Percentiles rank a stretch among this genome's conserved stretches.
Conservation (phyloP, 1,140 invertebrate species). For the Drosophila setifemur region DNA sequence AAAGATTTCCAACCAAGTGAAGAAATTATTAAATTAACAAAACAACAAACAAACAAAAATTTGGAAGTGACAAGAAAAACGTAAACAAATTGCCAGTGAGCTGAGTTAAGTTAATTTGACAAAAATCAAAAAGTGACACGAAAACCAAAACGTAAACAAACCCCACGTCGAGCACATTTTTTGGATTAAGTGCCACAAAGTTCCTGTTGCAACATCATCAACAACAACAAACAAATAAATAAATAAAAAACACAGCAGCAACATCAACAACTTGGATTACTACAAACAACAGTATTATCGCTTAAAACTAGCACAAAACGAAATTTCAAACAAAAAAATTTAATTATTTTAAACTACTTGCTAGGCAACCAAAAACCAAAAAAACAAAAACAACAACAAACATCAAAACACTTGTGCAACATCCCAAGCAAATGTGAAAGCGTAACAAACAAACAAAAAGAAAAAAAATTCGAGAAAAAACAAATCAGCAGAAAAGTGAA, state of each 20-base stretch:
- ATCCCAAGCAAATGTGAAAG: conserved; percentile 67
- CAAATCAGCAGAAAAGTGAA: conserved; percentile 48
- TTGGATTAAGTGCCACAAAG: conserved; percentile 76
- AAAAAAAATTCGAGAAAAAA: conserved; percentile 36
- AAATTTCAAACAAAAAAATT: conserved; percentile 13
- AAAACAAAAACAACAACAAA: conserved; percentile 13
- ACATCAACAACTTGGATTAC: conserved; percentile 69
- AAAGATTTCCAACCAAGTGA: too few relatives aligned
- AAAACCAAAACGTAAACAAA: conserved; percentile 31
- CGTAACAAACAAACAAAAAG: conserved; percentile 53
- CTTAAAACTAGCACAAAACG: conserved; percentile 47
- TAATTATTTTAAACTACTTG: conserved; percentile 42
- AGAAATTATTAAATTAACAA: not conserved
- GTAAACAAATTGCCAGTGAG: conserved; percentile 10
- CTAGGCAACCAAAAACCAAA: conserved; percentile 58
- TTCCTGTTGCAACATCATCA: conserved; percentile 62
- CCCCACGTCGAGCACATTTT: conserved; percentile 52
- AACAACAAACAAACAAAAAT: not conserved
- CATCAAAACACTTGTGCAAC: conserved; percentile 50
- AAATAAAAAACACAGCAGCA: conserved; percentile 41
- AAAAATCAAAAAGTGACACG: not conserved
- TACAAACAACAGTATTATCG: conserved; percentile 63
- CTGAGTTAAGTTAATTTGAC: conserved; percentile 22
- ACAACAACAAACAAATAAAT: not conserved
- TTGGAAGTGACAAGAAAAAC: conserved; percentile 22